Conservation (phyloP, 2,797 vertebrate genomes). For the Thripadectes ignobilis region DNA sequence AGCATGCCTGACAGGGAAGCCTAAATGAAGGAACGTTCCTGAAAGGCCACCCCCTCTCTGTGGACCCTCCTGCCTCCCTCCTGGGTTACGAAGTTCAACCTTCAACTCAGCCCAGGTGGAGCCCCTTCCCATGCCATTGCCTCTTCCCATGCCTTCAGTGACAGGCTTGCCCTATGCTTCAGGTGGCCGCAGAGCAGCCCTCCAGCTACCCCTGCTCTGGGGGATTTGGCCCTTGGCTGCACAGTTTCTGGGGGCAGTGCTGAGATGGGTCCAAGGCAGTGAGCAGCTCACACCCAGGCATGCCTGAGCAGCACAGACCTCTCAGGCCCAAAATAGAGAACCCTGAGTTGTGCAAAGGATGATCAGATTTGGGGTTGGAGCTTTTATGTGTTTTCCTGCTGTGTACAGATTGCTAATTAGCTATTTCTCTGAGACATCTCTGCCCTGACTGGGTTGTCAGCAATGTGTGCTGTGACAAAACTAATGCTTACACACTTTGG, state of each 20-base stretch:
- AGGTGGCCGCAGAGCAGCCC: not conserved
- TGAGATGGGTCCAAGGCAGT: not conserved
- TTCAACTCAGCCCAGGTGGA: not conserved
- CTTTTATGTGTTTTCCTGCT: not conserved
- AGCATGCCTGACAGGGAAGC: not conserved
- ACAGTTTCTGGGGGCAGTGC: not conserved
- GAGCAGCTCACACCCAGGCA: not conserved
- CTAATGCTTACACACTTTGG: not conserved
- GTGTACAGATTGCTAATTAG: not conserved
- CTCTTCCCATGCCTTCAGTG: not conserved
- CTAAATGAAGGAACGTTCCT: not conserved
- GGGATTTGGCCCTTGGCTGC: not conserved
- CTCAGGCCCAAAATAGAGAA: not conserved
- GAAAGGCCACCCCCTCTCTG: not conserved
- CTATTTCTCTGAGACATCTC: not conserved
- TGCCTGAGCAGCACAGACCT: not conserved
- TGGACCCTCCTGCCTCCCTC: not conserved
- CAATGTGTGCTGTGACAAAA: not conserved
- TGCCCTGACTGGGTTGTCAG: not conserved
- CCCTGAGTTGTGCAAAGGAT: not conserved
- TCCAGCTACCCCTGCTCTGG: not conserved
- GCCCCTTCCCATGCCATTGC: not conserved
- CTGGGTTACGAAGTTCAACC: not conserved
- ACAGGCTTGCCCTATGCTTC: not conserved
- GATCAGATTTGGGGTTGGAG: accelerated